phyloP scores from a whole-genome alignment of 2,797 vertebrate species.

The Alosa sapidissima region DNA sequence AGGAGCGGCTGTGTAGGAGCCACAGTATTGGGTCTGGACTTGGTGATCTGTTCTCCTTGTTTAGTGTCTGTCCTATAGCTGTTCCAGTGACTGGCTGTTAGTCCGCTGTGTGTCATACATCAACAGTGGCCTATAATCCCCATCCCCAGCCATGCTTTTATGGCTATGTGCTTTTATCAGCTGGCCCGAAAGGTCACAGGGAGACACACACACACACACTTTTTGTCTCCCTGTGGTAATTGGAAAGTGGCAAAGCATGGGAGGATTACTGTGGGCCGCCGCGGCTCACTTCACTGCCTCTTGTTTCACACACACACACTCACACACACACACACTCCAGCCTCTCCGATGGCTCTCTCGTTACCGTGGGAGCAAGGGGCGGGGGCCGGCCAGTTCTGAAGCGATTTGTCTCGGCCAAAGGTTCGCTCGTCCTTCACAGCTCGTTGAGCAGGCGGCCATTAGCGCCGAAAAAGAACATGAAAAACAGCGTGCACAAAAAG shows the following conservation, averaged over 20 bases:
- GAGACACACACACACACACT: conserved; percentile 49
- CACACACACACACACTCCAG: conserved; percentile 44
- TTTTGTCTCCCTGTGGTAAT: conserved; percentile 65
- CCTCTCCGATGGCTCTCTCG: conserved; percentile 37
- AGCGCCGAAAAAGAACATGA: conserved; percentile 51
- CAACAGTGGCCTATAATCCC: not conserved
- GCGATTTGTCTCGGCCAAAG: conserved; percentile 76
- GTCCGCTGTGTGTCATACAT: not conserved
- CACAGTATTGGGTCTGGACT: not conserved
- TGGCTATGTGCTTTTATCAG: conserved; percentile 52
- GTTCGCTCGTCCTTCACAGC: conserved; percentile 78
- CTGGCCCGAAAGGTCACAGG: conserved; percentile 55
- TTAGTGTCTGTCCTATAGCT: not conserved
- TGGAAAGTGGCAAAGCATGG: conserved; percentile 67
- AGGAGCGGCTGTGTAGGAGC: not conserved
- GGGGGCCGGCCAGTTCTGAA: conserved; percentile 58
- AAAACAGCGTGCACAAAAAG: conserved; percentile 35
- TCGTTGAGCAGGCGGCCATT: conserved; percentile 63
- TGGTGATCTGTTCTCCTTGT: not conserved
- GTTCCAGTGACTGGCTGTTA: not conserved
- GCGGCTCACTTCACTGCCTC: conserved; percentile 62
- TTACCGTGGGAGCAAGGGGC: conserved; percentile 51
- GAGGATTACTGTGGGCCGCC: conserved; percentile 53
- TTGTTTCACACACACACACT: conserved; percentile 22
- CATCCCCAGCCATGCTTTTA: conserved; percentile 57